These are phyloP conservation scores for Oplegnathus fasciatus DNA, from an alignment of 2,113 vertebrate species.

Conservation along the genomic window DNA sequence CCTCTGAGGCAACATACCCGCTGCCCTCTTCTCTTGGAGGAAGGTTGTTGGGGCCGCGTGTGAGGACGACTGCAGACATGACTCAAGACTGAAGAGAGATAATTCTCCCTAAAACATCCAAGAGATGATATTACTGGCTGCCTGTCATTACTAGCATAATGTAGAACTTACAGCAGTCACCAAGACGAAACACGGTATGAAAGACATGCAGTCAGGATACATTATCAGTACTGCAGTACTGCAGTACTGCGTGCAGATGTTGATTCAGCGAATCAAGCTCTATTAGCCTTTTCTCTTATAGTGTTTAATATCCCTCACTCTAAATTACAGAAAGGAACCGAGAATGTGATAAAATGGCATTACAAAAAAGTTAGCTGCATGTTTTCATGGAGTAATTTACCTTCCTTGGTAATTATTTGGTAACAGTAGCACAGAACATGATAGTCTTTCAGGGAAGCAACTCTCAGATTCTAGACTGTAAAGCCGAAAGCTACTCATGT, in stretches of 20 bases:
- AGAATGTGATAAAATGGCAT: conserved; percentile 19
- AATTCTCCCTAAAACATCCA: too few relatives aligned
- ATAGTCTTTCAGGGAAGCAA: background rate
- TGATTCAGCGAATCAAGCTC: conserved; percentile 31
- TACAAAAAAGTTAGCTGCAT: background rate
- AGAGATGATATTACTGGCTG: conserved; percentile 18
- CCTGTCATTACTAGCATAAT: conserved; percentile 31
- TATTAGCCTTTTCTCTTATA: conserved; percentile 20
- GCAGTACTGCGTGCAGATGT: conserved; percentile 27
- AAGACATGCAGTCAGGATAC: conserved; percentile 28
- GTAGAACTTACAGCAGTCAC: conserved; percentile 16
- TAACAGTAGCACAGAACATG: background rate
- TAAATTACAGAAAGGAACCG: conserved; percentile 7
- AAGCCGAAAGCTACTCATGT: background rate
- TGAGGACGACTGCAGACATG: background rate
- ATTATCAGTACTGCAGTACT: conserved; percentile 21
- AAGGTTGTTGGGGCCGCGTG: background rate
- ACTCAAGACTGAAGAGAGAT: background rate
- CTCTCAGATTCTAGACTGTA: background rate
- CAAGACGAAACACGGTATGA: conserved; percentile 19
- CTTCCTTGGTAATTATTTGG: background rate
- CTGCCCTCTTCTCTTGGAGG: background rate
- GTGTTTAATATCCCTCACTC: conserved; percentile 19
- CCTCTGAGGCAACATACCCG: background rate
- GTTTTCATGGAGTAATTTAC: background rate